Evolutionary conservation across 2,888 invertebrate species (phyloP).

Genomic region (Coleophora deauratella): DNA sequence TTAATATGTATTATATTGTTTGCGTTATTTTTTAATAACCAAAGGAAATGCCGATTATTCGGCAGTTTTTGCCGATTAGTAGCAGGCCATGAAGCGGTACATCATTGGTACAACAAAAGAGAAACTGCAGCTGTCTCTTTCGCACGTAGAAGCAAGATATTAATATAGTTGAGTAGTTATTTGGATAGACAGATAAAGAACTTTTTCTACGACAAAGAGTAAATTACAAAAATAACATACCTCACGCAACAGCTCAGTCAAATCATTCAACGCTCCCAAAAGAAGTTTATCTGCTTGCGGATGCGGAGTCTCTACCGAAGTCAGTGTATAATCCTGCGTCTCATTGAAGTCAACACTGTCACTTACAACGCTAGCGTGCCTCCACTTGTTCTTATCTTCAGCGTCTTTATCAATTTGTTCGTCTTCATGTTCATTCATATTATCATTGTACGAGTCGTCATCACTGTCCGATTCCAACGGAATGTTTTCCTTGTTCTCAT

Average conservation of each 20-base stretch:
- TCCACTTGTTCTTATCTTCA: conserved; percentile 38
- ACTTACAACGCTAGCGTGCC: conserved; percentile 36
- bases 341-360: conserved; percentile 47
- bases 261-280: conserved; percentile 63
- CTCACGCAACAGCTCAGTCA: conserved; percentile 65
- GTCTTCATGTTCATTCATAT: conserved; percentile 31
- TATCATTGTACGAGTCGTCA: conserved; percentile 50
- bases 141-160: too few relatives aligned
- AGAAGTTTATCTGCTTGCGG: conserved; percentile 42
- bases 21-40: too few relatives aligned
- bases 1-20: too few relatives aligned
- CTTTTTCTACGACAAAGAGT: too few relatives aligned
- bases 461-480: conserved; percentile 54
- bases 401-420: conserved; percentile 4
- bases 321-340: conserved; percentile 33
- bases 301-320: conserved; percentile 26
- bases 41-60: too few relatives aligned
- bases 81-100: too few relatives aligned
- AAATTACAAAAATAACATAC: conserved; percentile 32
- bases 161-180: too few relatives aligned
- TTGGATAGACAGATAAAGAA: too few relatives aligned
- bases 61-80: too few relatives aligned
- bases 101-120: too few relatives aligned
- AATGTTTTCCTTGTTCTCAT: conserved; percentile 70
- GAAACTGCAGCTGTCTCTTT: too few relatives aligned